Conservation (phyloP, 2,797 vertebrate species). For the Lophotriccus pileatus region DNA sequence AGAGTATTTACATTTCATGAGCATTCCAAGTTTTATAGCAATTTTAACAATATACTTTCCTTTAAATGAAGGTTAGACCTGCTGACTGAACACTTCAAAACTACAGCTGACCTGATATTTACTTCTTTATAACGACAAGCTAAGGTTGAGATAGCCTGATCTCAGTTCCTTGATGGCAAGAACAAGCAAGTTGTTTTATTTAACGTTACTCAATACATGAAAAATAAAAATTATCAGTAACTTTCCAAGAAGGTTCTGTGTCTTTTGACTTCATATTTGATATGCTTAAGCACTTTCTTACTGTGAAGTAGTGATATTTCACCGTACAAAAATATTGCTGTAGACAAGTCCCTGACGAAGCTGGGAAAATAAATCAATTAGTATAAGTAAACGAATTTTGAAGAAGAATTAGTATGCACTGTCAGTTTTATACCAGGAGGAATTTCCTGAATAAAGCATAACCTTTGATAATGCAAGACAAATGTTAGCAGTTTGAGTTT, state of each 20-base stretch:
- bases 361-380: conserved; percentile 58
- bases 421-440: conserved; percentile 46
- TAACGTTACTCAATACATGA: background rate
- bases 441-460: conserved; percentile 37
- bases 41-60: conserved; percentile 16
- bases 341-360: background rate
- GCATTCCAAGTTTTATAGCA: conserved; percentile 24
- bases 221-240: background rate
- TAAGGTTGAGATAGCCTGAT: background rate
- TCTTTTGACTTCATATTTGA: background rate
- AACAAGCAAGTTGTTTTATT: conserved; percentile 19
- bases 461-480: conserved; percentile 31
- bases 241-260: background rate
- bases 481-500: conserved; percentile 13
- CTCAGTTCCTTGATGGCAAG: background rate
- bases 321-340: background rate
- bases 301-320: background rate
- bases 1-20: conserved; percentile 56
- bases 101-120: background rate
- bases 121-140: background rate
- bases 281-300: background rate
- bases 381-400: conserved; percentile 16
- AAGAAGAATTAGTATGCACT: conserved; percentile 54
- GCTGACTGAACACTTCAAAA: conserved; percentile 19
- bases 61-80: background rate